phyloP scores from a whole-genome alignment of 2,888 invertebrate species.

The Heteromyza rotundicornis region DNA sequence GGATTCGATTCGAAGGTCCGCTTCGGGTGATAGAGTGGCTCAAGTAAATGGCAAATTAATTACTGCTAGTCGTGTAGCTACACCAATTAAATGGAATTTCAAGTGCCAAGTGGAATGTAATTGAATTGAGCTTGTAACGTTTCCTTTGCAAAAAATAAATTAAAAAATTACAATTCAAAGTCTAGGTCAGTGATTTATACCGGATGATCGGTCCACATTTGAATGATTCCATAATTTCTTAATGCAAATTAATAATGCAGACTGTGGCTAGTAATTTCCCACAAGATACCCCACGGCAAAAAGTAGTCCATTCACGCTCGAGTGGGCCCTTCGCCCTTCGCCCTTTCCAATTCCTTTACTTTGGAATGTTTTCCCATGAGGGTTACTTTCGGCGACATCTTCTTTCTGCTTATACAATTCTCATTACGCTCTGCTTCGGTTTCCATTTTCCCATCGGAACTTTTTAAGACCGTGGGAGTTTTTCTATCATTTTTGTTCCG shows the following conservation, averaged over 20 bases:
- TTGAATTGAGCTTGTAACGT: no score
- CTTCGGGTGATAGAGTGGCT: no score
- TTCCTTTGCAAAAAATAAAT: background rate
- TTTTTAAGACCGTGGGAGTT: constrained; percentile 25
- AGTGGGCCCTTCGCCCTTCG: constrained; percentile 8
- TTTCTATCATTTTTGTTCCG: constrained; percentile 1
- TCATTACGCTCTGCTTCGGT: background rate
- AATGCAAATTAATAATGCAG: background rate
- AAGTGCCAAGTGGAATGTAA: background rate
- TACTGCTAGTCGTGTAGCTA: background rate
- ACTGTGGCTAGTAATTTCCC: background rate
- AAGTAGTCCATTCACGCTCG: constrained; percentile 18
- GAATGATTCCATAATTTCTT: background rate
- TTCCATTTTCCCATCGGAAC: constrained; percentile 19
- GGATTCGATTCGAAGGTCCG: no score
- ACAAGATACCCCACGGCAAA: background rate
- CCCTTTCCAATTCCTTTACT: background rate
- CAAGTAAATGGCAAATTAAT: background rate
- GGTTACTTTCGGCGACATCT: background rate
- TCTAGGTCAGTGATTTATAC: constrained; percentile 6
- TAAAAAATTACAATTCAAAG: constrained; percentile 9
- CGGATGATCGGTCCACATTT: background rate
- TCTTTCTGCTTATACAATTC: background rate
- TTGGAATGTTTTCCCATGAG: constrained; percentile 5
- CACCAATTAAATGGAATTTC: no score